phyloP scores from a whole-genome alignment of 2,888 invertebrate species.

The Melinaea menophilus region DNA sequence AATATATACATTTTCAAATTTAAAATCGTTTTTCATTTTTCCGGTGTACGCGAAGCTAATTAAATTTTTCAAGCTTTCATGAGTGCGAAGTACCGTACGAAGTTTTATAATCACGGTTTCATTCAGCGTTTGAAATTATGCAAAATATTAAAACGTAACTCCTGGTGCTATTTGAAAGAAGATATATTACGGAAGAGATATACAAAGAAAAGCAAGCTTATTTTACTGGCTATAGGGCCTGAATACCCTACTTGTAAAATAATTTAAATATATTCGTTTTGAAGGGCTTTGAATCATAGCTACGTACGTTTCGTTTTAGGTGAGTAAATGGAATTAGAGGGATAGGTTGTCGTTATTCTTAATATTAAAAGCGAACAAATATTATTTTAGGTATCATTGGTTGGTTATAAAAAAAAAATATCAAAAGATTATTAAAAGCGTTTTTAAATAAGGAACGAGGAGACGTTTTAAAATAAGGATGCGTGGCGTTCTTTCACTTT shows the following conservation, averaged over 20 bases:
- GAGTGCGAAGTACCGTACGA: constrained; percentile 19
- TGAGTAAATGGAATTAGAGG: constrained; percentile 29
- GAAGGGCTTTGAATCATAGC: constrained; percentile 66
- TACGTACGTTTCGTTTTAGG: constrained; percentile 38
- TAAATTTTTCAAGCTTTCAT: constrained; percentile 26
- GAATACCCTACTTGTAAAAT: constrained; percentile 70
- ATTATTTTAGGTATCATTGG: background rate
- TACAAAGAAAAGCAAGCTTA: constrained; percentile 54
- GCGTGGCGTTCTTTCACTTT: too few species aligned
- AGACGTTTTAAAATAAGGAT: too few species aligned
- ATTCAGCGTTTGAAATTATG: constrained; percentile 21
- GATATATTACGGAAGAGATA: constrained; percentile 33
- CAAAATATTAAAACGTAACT: constrained; percentile 26
- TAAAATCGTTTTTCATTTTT: too few species aligned
- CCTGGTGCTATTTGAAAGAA: constrained; percentile 21
- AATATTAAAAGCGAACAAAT: background rate
- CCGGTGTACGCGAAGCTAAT: constrained; percentile 16
- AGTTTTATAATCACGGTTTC: constrained; percentile 18
- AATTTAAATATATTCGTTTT: constrained; percentile 70
- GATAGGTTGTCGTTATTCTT: constrained; percentile 36
- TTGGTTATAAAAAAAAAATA: background rate
- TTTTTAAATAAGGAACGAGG: too few species aligned
- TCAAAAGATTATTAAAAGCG: too few species aligned
- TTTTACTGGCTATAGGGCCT: constrained; percentile 57
- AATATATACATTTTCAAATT: too few species aligned